These are phyloP conservation scores for Oncopodura yosiiana DNA, from an alignment of 1,140 invertebrate genomes.

Conservation along the genomic window DNA sequence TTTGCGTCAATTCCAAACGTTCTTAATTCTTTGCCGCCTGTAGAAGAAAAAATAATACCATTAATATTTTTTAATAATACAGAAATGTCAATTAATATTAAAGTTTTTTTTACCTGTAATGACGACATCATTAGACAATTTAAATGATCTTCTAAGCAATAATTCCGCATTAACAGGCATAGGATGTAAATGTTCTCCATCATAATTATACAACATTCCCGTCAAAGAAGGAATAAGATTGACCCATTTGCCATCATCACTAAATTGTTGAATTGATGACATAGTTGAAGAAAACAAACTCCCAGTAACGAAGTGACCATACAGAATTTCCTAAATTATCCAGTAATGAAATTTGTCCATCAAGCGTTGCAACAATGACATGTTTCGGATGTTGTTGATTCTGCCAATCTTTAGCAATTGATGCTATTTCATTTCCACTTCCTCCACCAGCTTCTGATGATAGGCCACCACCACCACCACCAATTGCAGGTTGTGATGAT, in stretches of 20 bases:
- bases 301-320: conserved; percentile 31
- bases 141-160: conserved; percentile 66
- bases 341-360: conserved; percentile 28
- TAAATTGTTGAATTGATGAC: conserved; percentile 50
- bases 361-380: conserved; percentile 29
- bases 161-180: conserved; percentile 75
- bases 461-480: neutral
- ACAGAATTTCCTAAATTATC: conserved; percentile 17
- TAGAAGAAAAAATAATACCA: conserved; percentile 22
- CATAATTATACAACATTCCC: conserved; percentile 80
- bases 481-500: no score
- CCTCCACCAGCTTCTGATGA: neutral
- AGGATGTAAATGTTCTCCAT: conserved; percentile 75
- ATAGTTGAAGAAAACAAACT: conserved; percentile 33
- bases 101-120: conserved; percentile 58
- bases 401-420: neutral
- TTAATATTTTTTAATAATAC: conserved; percentile 6
- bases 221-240: conserved; percentile 81
- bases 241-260: conserved; percentile 72
- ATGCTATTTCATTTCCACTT: neutral
- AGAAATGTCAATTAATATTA: neutral
- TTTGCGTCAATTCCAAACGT: conserved; percentile 58
- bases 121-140: conserved; percentile 72
- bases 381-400: neutral
- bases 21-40: conserved; percentile 48